Evolutionary conservation across 2,113 vertebrate genomes (phyloP), one percentile per base, ranked within the genome.

Genomic region (Myrmecobius fasciatus): DNA sequence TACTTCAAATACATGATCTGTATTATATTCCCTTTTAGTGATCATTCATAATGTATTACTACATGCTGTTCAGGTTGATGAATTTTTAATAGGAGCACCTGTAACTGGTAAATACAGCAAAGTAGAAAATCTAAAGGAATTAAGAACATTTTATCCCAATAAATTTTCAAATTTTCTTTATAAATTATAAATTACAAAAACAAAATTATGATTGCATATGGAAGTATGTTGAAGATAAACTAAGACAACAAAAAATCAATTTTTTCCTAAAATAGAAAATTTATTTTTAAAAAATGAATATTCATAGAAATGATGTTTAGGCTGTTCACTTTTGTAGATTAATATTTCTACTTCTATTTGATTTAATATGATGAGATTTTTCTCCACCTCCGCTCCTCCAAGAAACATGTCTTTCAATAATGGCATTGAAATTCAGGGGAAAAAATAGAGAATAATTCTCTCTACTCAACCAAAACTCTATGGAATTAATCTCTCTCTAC

Each of bases 11-110:
- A 93, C 48, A 96, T 93, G 89, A 52, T 2, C 60, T 67, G 60
- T 92, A 89, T 31, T 93, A 36, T 95, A 94, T n/a, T 92, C 47
- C 51, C 25, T 94, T 92, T 97, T 92, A 4, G 90, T 97, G 52
- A 75, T 94, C n/a, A 90, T 94, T 89, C 97, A 95, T 96, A 94
- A 96, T 92, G 28, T 91, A 93, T 96, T 67, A 67, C 89, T 83
- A 96, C 60, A 94, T 97, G 90, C 47, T 95, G 0, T 51, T 97
- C 90, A 95, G 91, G 0, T 36, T 96, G 91, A 97, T 97, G 46
- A 97, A 96, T 97, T 97, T 96, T 97, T 98, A 36, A 96, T 92
- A 97, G 60, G 26, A 93, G 60, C 60, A 91, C 98, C 93, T 95
- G 48, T 92, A 89, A 95, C n/a, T 89, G 51, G 46, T 93, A 97